phyloP scores from a whole-genome alignment of 2,797 vertebrate species.

The Pseudochirops corinnae region DNA sequence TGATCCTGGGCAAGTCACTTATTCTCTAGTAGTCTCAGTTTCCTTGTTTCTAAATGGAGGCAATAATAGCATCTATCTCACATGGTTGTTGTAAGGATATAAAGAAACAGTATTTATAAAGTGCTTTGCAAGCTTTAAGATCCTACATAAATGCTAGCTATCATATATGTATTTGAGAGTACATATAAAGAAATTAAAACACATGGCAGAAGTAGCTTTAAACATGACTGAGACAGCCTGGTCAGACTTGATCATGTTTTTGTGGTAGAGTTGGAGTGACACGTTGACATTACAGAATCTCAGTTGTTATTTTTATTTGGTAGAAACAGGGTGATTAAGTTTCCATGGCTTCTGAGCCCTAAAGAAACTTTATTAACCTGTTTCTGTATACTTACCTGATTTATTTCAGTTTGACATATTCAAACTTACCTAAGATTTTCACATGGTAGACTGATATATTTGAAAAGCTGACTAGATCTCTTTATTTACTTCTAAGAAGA shows the following conservation, averaged over 20 bases:
- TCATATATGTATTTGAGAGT: not conserved
- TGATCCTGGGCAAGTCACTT: not conserved
- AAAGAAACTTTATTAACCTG: not conserved
- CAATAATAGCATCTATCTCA: not conserved
- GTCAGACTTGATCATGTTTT: not conserved
- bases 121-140: not conserved
- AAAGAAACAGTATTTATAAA: not conserved
- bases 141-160: not conserved
- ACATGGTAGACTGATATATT: not conserved
- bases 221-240: not conserved
- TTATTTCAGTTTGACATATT: not conserved
- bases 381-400: not conserved
- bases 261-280: not conserved
- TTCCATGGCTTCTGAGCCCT: not conserved
- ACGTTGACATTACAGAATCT: not conserved
- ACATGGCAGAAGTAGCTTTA: not conserved
- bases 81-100: not conserved
- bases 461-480: not conserved
- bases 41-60: not conserved
- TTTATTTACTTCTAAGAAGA: not conserved
- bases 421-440: not conserved
- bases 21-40: not conserved
- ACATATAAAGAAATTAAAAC: not conserved
- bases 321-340: not conserved
- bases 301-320: not conserved